Conservation (phyloP, 1,140 invertebrate species). For the Samia ricini region DNA sequence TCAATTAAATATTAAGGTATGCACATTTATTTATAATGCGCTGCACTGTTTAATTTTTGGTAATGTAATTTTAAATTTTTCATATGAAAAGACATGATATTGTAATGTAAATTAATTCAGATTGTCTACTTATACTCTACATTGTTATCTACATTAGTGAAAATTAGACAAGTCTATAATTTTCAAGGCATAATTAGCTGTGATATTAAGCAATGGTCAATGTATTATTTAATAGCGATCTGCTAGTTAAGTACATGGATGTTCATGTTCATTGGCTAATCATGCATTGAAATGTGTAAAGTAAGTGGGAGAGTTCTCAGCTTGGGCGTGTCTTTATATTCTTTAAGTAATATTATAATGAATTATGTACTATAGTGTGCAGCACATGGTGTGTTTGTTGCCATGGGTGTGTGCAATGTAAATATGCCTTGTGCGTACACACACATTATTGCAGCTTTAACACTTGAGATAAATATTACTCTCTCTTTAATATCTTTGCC, state of each 20-base stretch:
- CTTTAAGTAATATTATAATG: conserved; percentile 72
- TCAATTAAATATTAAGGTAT: conserved; percentile 79
- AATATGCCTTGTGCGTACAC: conserved; percentile 77
- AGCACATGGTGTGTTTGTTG: conserved; percentile 72
- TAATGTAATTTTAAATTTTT: conserved; percentile 77
- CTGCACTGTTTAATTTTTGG: conserved; percentile 78
- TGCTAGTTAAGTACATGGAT: conserved; percentile 71
- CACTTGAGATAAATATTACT: conserved; percentile 78
- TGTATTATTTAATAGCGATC: conserved; percentile 75
- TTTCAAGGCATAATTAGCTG: conserved; percentile 78
- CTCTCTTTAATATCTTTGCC: conserved; percentile 80
- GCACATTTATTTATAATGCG: conserved; percentile 79
- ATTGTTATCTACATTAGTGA: conserved; percentile 77
- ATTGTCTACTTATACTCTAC: conserved; percentile 77
- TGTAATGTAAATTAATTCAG: conserved; percentile 77
- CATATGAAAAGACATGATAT: conserved; percentile 77
- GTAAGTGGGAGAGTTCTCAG: conserved; percentile 64
- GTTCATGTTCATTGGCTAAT: conserved; percentile 77
- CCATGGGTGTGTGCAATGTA: conserved; percentile 74
- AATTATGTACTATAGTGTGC: conserved; percentile 75
- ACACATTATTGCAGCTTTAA: conserved; percentile 76
- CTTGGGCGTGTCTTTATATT: conserved; percentile 75
- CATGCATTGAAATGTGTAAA: conserved; percentile 77
- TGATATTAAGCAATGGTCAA: conserved; percentile 75
- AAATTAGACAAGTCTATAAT: conserved; percentile 77